These are phyloP conservation scores for Schrankia costaestrigalis DNA, from an alignment of 2,888 invertebrate genomes.

Conservation along the genomic window DNA sequence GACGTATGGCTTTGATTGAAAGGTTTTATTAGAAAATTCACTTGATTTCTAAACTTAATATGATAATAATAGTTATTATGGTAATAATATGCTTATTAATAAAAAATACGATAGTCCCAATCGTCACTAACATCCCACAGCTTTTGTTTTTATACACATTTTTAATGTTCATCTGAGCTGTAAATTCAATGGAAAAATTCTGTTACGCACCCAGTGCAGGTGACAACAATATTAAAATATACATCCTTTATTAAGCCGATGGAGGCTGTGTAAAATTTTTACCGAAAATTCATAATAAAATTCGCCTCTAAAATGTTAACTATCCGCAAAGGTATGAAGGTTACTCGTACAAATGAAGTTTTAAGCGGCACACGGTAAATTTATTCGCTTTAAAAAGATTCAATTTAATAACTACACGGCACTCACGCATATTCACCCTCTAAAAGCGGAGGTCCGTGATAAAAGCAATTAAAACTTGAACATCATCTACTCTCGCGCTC, in stretches of 20 bases:
- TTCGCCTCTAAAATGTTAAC: constrained; percentile 13
- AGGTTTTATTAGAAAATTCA: too few species aligned
- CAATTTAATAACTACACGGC: constrained; percentile 60
- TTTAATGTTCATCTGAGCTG: not conserved
- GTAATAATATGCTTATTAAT: too few species aligned
- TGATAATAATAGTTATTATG: too few species aligned
- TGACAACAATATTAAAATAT: not conserved
- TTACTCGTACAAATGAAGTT: constrained; percentile 33
- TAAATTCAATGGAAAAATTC: not conserved
- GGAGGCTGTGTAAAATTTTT: constrained; percentile 7
- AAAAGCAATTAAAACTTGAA: constrained; percentile 77
- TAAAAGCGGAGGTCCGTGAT: constrained; percentile 64
- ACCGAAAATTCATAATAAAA: constrained; percentile 14
- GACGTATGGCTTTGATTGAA: too few species aligned
- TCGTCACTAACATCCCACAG: not conserved
- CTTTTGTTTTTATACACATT: not conserved
- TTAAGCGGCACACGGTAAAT: constrained; percentile 34
- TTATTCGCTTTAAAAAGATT: constrained; percentile 51
- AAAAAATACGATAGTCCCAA: too few species aligned
- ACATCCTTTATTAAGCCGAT: constrained; percentile 10
- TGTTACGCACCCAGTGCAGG: not conserved
- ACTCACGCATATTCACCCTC: constrained; percentile 58
- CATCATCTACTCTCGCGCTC: constrained; percentile 59
- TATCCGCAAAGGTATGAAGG: constrained; percentile 6
- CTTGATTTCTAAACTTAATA: too few species aligned